Evolutionary conservation across 2,888 invertebrate genomes (phyloP).

Genomic region (Andrena trimmerana): DNA sequence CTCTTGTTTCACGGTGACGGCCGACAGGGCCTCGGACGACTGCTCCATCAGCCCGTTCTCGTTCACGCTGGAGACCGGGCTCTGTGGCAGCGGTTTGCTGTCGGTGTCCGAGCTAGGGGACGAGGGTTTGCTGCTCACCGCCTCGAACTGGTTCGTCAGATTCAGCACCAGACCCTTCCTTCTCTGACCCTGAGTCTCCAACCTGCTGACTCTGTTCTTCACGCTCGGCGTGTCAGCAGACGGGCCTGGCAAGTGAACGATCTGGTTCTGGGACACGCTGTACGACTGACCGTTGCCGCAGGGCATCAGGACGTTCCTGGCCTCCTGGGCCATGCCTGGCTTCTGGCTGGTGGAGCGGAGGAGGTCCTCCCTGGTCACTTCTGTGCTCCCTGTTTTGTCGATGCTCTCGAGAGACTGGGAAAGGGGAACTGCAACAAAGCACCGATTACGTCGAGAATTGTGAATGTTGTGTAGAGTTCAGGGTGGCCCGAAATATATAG

Average conservation of each 20-base stretch:
- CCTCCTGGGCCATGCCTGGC: constrained; percentile 86
- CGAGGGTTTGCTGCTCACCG: constrained; percentile 83
- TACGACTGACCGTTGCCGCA: constrained; percentile 94
- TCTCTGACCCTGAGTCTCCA: constrained; percentile 87
- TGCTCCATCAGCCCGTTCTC: constrained; percentile 55
- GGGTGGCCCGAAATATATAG: no score
- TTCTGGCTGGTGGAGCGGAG: constrained; percentile 82
- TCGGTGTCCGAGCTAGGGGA: constrained; percentile 80
- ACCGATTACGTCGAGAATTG: neutral
- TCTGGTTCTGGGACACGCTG: constrained; percentile 96
- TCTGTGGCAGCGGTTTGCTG: constrained; percentile 57
- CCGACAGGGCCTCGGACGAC: constrained; percentile 42
- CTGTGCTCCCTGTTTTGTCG: constrained; percentile 80
- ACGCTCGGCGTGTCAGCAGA: constrained; percentile 82
- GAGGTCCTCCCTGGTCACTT: constrained; percentile 82
- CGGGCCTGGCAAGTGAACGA: constrained; percentile 91
- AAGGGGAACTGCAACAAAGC: constrained; percentile 85
- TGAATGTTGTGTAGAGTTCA: neutral
- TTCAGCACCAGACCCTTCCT: constrained; percentile 86
- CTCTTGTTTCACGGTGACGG: constrained; percentile 85
- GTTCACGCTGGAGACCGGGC: constrained; percentile 55
- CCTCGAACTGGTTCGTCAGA: constrained; percentile 87
- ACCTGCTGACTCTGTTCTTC: constrained; percentile 90
- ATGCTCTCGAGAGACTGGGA: constrained; percentile 90
- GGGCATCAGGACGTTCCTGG: constrained; percentile 93